Percentiles rank a stretch among this genome's conserved stretches.
Evolutionary conservation across 1,140 invertebrate genomes (phyloP).

Genomic region (Drosophila malerkotliana): DNA sequence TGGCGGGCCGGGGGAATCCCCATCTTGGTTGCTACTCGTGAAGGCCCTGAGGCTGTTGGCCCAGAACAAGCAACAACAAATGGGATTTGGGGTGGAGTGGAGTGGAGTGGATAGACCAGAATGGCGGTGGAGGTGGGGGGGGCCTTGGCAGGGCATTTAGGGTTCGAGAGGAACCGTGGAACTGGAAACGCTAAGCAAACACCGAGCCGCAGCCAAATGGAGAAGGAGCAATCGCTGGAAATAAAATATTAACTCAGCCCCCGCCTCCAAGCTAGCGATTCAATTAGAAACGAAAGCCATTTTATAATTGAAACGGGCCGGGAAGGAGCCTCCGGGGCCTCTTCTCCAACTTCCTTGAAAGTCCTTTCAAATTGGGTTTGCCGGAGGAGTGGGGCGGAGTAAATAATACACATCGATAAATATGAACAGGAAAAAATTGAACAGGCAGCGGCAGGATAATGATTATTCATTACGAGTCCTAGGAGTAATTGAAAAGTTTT

Average conservation of each 20-base stretch:
- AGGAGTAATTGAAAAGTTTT: conserved; percentile 71
- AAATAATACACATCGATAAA: conserved; percentile 71
- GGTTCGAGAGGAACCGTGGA: conserved; percentile 18
- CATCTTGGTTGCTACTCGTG: conserved; percentile 35
- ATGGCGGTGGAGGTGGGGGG: not conserved
- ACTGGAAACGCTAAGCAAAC: conserved; percentile 50
- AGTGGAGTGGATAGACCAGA: conserved; percentile 3
- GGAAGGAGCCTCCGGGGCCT: conserved; percentile 22
- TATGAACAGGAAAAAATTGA: conserved; percentile 45
- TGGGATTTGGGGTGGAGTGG: conserved; percentile 17
- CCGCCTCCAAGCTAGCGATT: conserved; percentile 61
- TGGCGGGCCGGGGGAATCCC: not conserved
- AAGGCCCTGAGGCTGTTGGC: conserved; percentile 48
- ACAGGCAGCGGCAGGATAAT: conserved; percentile 6
- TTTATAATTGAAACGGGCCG: conserved; percentile 76
- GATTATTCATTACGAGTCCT: conserved; percentile 58
- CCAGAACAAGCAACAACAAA: conserved; percentile 33
- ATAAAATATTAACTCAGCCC: conserved; percentile 78
- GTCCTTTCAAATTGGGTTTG: conserved; percentile 44
- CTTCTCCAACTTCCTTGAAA: not conserved
- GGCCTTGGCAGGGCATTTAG: conserved; percentile 30
- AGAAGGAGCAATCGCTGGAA: conserved; percentile 55
- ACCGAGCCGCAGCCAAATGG: conserved; percentile 16
- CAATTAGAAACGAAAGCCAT: conserved; percentile 81
- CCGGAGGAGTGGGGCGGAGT: conserved; percentile 5